A percentile compares a stretch with the other conserved stretches of the same genome.
Conservation (phyloP, 2,888 invertebrate genomes). For the Erpobdella octoculata region DNA sequence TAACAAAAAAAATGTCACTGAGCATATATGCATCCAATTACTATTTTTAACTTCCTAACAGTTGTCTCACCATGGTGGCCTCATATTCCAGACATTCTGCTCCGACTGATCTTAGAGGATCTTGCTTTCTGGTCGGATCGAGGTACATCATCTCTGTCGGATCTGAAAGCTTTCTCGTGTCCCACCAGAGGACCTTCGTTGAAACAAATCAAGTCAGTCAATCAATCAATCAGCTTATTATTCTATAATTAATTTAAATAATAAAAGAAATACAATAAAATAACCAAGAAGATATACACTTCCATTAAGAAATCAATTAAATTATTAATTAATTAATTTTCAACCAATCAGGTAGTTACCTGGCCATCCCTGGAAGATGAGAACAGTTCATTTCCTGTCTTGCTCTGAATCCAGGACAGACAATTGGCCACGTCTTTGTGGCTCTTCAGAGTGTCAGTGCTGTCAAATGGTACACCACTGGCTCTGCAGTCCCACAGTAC, state of each 20-base stretch:
- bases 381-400: slow-evolving; percentile 87
- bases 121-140: slow-evolving; percentile 63
- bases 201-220: background rate
- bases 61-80: slow-evolving; percentile 60
- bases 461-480: slow-evolving; percentile 70
- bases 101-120: slow-evolving; percentile 63
- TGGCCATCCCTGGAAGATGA: slow-evolving; percentile 86
- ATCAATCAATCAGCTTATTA: background rate
- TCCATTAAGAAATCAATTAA: too few species aligned
- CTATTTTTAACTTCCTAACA: background rate
- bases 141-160: slow-evolving; percentile 67
- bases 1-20: too few species aligned
- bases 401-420: slow-evolving; percentile 84
- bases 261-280: too few species aligned
- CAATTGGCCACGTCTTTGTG: slow-evolving; percentile 81
- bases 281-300: too few species aligned
- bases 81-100: slow-evolving; percentile 75
- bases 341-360: slow-evolving; percentile 53
- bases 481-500: slow-evolving; percentile 57
- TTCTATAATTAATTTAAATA: background rate
- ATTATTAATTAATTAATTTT: background rate
- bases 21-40: background rate
- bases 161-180: slow-evolving; percentile 66
- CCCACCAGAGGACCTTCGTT: slow-evolving; percentile 66
- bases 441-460: slow-evolving; percentile 71